Base-by-base conservation (phyloP, 2,888 invertebrate genomes). In the Campaea margaritaria region DNA sequence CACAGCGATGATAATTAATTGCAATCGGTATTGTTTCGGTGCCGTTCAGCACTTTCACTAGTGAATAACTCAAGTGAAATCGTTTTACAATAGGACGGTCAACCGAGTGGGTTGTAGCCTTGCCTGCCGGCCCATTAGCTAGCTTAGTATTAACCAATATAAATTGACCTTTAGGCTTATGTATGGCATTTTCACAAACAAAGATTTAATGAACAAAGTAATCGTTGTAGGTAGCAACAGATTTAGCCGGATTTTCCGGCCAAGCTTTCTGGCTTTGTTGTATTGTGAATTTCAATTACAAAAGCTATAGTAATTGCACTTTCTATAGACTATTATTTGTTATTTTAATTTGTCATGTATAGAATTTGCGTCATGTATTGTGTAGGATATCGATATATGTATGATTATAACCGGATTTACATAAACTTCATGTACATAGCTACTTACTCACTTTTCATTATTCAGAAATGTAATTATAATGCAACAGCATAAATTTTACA, bases 51-150 rank as follows among this genome's bases (percentile, higher is more conserved):
- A 79, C 86, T 86, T 86, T 86, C 86, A 79, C 86, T 78, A 67
- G 55, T 79, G 81, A 82, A 78, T 82, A 79, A 74, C 75, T 75
- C 68, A 49, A 79, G 85, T 79, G 85, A 86, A 86, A 86, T 84
- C 85, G 81, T 75, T 81, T 83, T 75, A 83, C 81, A 84, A 83
- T 83, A 78, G 78, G 58, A 68, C 71, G 73, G 76, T 76, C 74
- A 70, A 73, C 67, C 65, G 79, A 72, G 81, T 81, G 76, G 78
- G 78, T 62, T 64, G 68, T 60, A 31, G 31, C 9, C 5, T 9
- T 50, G 60, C 21, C 21, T n/a, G 21, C 21, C 21, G 21, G 21
- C 21, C 21, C n/a, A n/a, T n/a, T n/a, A n/a, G 21, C 3, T 5
- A 21, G 69, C n/a, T 52, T 46, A 31, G 21, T 31, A 31, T 14